Evolutionary conservation across 2,113 vertebrate species (phyloP).

Genomic region (Vimba vimba): DNA sequence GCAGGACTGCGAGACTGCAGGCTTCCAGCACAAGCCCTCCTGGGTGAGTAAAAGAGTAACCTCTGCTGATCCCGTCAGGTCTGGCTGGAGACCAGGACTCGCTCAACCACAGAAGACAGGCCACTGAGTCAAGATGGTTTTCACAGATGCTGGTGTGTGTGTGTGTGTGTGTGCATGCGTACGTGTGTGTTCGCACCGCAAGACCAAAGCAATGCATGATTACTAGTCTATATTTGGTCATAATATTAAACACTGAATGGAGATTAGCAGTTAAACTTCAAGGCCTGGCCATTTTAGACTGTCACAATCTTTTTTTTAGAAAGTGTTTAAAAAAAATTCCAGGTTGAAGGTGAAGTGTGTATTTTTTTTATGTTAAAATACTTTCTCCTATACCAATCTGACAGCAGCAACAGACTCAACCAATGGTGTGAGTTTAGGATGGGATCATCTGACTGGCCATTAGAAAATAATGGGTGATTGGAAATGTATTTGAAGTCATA

Average conservation of each 20-base stretch:
- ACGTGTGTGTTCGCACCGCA: conserved; percentile 5
- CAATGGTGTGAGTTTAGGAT: not conserved
- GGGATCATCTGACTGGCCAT: not conserved
- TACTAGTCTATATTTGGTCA: conserved; percentile 10
- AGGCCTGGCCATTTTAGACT: not conserved
- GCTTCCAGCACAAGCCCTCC: not conserved
- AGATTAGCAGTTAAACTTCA: not conserved
- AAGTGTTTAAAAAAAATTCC: not conserved
- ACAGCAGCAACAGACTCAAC: not conserved
- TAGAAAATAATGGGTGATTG: not conserved
- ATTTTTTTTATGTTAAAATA: not conserved
- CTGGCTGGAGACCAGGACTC: conserved; percentile 29
- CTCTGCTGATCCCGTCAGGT: conserved; percentile 25
- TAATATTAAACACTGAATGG: not conserved
- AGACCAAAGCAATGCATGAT: conserved; percentile 2
- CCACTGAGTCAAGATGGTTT: conserved; percentile 19
- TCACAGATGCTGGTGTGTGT: not conserved
- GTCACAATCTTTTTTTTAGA: not conserved
- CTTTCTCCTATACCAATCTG: not conserved
- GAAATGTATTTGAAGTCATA: not conserved
- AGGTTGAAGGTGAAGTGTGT: not conserved
- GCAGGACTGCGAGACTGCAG: not conserved
- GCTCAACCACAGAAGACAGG: not conserved
- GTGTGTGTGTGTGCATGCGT: not conserved
- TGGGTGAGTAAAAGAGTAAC: not conserved